phyloP scores from a whole-genome alignment of 2,797 vertebrate species.

The Chloroceryle amazona region DNA sequence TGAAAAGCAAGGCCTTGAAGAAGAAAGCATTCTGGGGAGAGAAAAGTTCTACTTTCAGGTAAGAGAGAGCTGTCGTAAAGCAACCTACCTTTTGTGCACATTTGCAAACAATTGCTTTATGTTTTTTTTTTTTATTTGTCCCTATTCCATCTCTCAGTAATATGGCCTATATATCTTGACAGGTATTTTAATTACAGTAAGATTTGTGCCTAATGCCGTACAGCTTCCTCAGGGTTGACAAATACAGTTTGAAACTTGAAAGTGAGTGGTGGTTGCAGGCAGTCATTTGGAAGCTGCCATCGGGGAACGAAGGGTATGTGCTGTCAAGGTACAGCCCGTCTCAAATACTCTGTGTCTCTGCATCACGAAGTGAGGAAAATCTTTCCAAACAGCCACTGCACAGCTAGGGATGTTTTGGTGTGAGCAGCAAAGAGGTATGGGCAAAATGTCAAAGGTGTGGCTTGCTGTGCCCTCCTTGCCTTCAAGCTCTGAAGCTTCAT shows the following conservation, averaged over 20 bases:
- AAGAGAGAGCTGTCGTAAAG: conserved; percentile 1
- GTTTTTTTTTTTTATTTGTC: not conserved
- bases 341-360: not conserved
- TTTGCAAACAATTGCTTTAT: conserved; percentile 9
- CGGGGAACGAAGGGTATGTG: not conserved
- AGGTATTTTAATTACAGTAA: not conserved
- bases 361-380: not conserved
- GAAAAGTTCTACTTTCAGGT: not conserved
- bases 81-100: not conserved
- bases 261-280: not conserved
- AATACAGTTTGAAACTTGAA: not conserved
- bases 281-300: not conserved
- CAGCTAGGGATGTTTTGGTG: not conserved
- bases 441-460: conserved; percentile 42
- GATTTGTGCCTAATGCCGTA: not conserved
- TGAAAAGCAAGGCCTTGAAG: not conserved
- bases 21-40: not conserved
- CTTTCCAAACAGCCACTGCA: not conserved
- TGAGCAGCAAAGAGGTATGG: not conserved
- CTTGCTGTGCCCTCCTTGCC: conserved; percentile 45
- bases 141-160: conserved; percentile 42
- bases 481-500: conserved; percentile 23
- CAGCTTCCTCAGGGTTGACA: not conserved
- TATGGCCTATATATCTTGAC: conserved; percentile 27
- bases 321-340: not conserved